These are phyloP conservation scores for Sternarchorhynchus goeldii DNA, from an alignment of 2,797 vertebrate genomes.

Conservation along the genomic window DNA sequence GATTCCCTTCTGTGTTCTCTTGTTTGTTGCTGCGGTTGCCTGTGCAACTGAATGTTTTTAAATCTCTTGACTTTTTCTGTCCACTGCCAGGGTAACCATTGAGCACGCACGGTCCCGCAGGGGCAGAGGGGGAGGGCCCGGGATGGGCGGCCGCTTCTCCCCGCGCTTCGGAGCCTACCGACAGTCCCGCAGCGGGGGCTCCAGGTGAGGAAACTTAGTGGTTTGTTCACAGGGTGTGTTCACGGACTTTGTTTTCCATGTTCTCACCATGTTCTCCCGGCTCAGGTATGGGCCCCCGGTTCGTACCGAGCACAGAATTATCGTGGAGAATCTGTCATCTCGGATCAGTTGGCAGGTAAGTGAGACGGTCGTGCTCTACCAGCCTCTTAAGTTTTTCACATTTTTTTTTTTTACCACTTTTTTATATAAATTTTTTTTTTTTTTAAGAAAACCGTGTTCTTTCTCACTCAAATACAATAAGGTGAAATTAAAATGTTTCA, in stretches of 20 bases:
- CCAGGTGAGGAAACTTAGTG: conserved; percentile 71
- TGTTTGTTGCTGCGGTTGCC: neutral
- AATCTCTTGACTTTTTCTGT: neutral
- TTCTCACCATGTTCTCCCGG: neutral
- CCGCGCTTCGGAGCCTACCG: conserved; percentile 84
- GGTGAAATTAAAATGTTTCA: conserved; percentile 26
- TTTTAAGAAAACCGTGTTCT: neutral
- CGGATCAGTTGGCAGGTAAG: conserved; percentile 95
- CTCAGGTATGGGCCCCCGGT: conserved; percentile 87
- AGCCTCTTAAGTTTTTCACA: neutral
- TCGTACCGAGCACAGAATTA: conserved; percentile 88
- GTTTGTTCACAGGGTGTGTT: neutral
- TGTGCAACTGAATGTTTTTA: neutral
- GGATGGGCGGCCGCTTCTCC: conserved; percentile 79
- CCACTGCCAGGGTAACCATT: conserved; percentile 82
- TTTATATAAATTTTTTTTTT: no score
- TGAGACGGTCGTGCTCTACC: conserved; percentile 22
- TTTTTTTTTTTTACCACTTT: neutral
- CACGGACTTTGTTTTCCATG: no score
- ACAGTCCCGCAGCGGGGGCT: conserved; percentile 82
- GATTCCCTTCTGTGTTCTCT: neutral
- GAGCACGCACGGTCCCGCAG: conserved; percentile 91
- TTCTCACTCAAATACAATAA: conserved; percentile 28
- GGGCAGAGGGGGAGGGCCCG: conserved; percentile 68
- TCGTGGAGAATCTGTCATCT: conserved; percentile 92